Percentiles rank a stretch among this genome's conserved stretches.
These are phyloP conservation scores for Psittacus erithacus DNA, from an alignment of 2,113 vertebrate species.

Conservation along the genomic window DNA sequence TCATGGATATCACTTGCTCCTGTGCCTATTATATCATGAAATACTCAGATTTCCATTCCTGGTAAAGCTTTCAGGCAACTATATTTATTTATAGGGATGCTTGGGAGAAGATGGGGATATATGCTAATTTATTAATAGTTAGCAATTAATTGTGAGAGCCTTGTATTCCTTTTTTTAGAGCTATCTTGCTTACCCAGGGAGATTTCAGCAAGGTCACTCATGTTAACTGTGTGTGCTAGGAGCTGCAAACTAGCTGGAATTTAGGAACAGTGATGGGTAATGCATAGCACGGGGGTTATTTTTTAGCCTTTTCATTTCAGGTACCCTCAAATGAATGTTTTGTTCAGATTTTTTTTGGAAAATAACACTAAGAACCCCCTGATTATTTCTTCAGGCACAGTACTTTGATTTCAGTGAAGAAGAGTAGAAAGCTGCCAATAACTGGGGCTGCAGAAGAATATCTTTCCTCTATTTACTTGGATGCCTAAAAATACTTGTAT, in stretches of 20 bases:
- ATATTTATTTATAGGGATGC: neutral
- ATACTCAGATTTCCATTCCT: neutral
- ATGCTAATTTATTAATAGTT: constrained; percentile 23
- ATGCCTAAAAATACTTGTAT: neutral
- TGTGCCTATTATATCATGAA: neutral
- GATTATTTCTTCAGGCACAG: neutral
- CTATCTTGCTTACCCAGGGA: constrained; percentile 4
- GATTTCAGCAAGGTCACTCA: constrained; percentile 11
- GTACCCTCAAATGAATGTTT: neutral
- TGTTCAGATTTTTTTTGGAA: neutral
- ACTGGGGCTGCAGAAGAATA: neutral
- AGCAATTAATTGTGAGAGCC: neutral
- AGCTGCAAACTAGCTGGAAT: neutral
- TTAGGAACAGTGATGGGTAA: neutral
- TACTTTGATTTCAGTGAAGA: neutral
- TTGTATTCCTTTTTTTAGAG: constrained; percentile 18
- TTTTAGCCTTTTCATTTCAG: neutral
- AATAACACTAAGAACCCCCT: neutral
- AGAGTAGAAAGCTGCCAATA: neutral
- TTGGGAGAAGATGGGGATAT: neutral
- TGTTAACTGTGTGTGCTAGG: neutral
- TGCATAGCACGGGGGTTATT: neutral
- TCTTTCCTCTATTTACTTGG: neutral
- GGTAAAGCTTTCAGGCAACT: neutral
- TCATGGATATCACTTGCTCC: neutral